Conservation (phyloP, 53 echinoderm and acorn worm genomes). For the Henricia sp. region DNA sequence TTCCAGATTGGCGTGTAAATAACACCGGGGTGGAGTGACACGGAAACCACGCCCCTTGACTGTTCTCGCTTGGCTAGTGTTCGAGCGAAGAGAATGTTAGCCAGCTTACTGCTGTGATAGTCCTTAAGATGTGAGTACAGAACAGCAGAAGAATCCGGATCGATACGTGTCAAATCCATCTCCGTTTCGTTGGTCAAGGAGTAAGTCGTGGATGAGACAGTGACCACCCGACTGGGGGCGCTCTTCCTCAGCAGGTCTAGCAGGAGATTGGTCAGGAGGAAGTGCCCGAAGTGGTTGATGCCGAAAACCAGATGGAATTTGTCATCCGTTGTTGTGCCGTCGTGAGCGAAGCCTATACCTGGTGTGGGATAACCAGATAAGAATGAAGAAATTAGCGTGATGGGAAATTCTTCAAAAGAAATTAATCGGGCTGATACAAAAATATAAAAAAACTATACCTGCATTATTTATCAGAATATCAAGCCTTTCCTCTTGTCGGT, state of each 20-base stretch:
- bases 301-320: constrained; percentile 76
- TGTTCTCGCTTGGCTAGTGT: constrained; percentile 76
- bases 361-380: not conserved
- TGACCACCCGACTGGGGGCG: constrained; percentile 79
- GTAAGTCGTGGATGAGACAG: constrained; percentile 78
- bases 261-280: constrained; percentile 81
- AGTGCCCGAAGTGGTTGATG: constrained; percentile 87
- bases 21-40: constrained; percentile 74
- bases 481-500: constrained; percentile 59
- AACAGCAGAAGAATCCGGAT: not conserved
- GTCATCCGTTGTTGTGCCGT: constrained; percentile 57
- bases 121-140: constrained; percentile 56
- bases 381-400: not conserved
- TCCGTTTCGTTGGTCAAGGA: not conserved
- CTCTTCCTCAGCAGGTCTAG: constrained; percentile 82
- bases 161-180: constrained; percentile 42
- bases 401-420: not conserved
- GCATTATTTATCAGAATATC: constrained; percentile 93
- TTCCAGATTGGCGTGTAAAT: constrained; percentile 65
- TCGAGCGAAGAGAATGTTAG: constrained; percentile 78
- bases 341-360: constrained; percentile 52
- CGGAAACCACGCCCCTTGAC: constrained; percentile 71
- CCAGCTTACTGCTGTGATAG: constrained; percentile 80
- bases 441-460: constrained; percentile 1
- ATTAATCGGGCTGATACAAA: not conserved